phyloP scores from a whole-genome alignment of 2,797 vertebrate genomes.

The Sphenopsis melanotis region DNA sequence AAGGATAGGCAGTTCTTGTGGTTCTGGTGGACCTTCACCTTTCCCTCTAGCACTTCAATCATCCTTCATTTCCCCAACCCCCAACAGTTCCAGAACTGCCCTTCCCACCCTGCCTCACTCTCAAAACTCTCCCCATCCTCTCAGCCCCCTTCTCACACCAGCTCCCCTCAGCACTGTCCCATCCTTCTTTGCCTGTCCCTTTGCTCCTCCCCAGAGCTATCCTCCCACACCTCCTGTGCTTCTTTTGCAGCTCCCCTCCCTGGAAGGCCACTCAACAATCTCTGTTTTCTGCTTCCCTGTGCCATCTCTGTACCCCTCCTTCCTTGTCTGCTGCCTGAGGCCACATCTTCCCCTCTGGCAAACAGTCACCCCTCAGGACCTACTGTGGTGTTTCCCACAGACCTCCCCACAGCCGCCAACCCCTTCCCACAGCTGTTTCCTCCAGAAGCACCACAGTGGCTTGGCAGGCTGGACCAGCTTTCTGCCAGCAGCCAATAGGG shows the following conservation, averaged over 20 bases:
- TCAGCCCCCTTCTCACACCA: not conserved
- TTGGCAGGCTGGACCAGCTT: not conserved
- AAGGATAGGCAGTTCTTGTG: not conserved
- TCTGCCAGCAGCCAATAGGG: not conserved
- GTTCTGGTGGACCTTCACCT: not conserved
- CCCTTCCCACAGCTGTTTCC: not conserved
- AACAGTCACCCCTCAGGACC: not conserved
- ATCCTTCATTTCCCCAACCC: not conserved
- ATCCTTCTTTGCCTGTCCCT: not conserved
- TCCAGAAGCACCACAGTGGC: not conserved
- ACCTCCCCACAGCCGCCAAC: not conserved
- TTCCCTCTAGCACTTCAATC: not conserved
- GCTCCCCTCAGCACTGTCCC: not conserved
- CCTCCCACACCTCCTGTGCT: not conserved
- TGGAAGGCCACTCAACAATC: not conserved
- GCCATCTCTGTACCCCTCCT: not conserved
- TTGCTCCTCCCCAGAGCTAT: not conserved
- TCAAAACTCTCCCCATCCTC: not conserved
- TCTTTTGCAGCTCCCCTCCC: not conserved
- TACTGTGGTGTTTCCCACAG: not conserved
- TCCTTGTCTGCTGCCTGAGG: not conserved
- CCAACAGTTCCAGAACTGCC: not conserved
- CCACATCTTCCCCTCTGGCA: not conserved
- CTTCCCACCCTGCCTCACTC: not conserved
- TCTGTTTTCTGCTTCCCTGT: not conserved